Evolutionary conservation across 2,888 invertebrate species (phyloP).

Genomic region (Meganola albula): DNA sequence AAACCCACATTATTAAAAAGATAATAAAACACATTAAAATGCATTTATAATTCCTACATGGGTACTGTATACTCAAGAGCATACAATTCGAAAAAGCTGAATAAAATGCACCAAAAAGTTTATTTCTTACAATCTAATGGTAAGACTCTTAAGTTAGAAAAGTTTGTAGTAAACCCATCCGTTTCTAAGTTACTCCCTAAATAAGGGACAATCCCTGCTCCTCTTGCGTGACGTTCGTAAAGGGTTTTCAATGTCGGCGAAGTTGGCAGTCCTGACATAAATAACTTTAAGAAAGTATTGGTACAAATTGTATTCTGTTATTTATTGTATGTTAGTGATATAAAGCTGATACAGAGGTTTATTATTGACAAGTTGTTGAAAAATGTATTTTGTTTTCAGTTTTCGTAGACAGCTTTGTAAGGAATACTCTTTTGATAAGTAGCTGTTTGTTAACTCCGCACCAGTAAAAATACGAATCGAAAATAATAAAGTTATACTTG

Average conservation of each 20-base stretch:
- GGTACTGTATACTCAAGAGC: too few relatives aligned
- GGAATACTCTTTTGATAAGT: too few relatives aligned
- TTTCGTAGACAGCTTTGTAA: too few relatives aligned
- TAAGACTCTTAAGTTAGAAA: constrained; percentile 18
- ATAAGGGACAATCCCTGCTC: constrained; percentile 33
- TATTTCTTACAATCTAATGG: constrained; percentile 27
- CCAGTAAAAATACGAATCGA: too few relatives aligned
- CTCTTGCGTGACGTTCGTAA: constrained; percentile 37
- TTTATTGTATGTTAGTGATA: not conserved
- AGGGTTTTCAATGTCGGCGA: constrained; percentile 48
- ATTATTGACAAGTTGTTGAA: too few relatives aligned
- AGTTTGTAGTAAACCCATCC: constrained; percentile 32
- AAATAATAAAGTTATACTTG: too few relatives aligned
- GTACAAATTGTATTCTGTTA: constrained; percentile 10
- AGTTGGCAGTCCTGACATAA: constrained; percentile 32
- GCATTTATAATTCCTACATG: too few relatives aligned
- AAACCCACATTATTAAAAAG: too few relatives aligned
- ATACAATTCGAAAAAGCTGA: not conserved
- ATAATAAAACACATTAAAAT: too few relatives aligned
- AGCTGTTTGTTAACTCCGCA: too few relatives aligned
- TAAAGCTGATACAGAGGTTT: too few relatives aligned
- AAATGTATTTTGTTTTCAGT: too few relatives aligned
- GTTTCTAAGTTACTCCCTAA: constrained; percentile 51
- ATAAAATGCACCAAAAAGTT: constrained; percentile 4
- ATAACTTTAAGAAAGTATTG: constrained; percentile 22